Conservation (phyloP, 1,140 invertebrate genomes). For the Brachionus plicatilis region DNA sequence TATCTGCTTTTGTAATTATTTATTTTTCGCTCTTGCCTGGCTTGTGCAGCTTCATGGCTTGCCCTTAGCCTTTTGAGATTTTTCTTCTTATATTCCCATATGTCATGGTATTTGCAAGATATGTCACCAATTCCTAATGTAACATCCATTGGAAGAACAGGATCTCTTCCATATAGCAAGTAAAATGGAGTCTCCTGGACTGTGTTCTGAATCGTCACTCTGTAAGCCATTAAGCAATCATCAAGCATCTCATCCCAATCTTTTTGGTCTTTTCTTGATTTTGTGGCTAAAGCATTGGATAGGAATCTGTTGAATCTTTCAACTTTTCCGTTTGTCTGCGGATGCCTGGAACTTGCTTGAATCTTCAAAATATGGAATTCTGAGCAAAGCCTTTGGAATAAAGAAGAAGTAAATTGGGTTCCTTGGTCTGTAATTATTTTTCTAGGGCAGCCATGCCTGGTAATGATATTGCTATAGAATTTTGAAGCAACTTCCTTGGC, state of each 20-base stretch:
- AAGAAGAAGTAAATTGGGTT: not conserved
- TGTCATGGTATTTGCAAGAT: not conserved
- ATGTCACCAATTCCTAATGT: not conserved
- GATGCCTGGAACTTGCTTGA: constrained; percentile 44
- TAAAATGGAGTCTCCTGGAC: not conserved
- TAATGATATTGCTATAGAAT: constrained; percentile 47
- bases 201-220: not conserved
- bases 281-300: not conserved
- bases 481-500: constrained; percentile 48
- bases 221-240: not conserved
- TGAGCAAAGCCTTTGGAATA: not conserved
- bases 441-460: constrained; percentile 42
- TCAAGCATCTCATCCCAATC: constrained; percentile 17
- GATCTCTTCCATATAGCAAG: not conserved
- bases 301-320: not conserved
- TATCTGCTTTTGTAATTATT: not conserved
- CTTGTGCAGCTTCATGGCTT: not conserved
- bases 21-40: not conserved
- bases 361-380: constrained; percentile 39
- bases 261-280: not conserved
- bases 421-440: constrained; percentile 6
- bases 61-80: not conserved
- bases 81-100: not conserved
- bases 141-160: not conserved
- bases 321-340: constrained; percentile 43